Percentiles rank a stretch among this genome's conserved stretches.
Conservation (phyloP, 2,797 vertebrate genomes). For the Lagodon rhomboides region DNA sequence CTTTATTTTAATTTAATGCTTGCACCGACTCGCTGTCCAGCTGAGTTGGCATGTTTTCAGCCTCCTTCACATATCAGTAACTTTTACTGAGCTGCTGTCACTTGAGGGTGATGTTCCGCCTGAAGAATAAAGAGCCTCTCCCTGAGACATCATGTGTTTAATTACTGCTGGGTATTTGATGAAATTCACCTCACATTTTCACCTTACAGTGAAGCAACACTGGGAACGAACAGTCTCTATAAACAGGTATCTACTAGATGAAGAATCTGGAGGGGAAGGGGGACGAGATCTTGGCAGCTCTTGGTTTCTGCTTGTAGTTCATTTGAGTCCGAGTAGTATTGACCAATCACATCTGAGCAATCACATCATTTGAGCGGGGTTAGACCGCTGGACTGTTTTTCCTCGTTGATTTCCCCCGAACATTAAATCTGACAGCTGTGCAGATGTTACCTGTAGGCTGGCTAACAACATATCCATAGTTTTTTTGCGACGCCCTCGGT, state of each 20-base stretch:
- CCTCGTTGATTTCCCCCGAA: neutral
- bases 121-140: neutral
- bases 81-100: conserved; percentile 1
- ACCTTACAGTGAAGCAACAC: no score
- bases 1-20: conserved; percentile 23
- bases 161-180: neutral
- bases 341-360: neutral
- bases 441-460: neutral
- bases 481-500: neutral
- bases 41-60: neutral
- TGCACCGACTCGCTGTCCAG: neutral
- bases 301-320: no score
- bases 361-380: neutral
- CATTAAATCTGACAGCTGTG: neutral
- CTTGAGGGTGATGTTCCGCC: neutral
- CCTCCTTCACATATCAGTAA: neutral
- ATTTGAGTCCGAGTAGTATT: no score
- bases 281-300: no score
- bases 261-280: no score
- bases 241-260: no score
- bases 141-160: neutral
- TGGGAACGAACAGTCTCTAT: no score
- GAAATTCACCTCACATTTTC: neutral
- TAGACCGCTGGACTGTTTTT: neutral
- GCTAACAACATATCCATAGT: neutral